phyloP scores from a whole-genome alignment of 2,797 vertebrate species.

The Spinus olivaceus region DNA sequence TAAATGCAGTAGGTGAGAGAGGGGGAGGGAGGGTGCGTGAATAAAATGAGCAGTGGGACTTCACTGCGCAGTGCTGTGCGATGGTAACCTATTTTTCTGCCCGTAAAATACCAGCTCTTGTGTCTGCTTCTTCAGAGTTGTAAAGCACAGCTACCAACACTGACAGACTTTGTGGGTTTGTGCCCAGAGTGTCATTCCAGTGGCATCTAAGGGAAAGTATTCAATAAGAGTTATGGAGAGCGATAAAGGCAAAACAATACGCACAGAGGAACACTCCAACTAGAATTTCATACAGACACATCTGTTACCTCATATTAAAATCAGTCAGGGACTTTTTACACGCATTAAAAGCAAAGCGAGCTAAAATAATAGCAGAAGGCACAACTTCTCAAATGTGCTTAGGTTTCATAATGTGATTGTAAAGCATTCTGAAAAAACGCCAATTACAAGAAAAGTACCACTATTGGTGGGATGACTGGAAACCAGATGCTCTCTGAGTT shows the following conservation, averaged over 20 bases:
- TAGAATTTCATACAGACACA: background rate
- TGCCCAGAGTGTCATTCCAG: background rate
- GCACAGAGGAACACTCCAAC: background rate
- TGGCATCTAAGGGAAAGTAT: background rate
- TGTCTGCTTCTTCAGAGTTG: background rate
- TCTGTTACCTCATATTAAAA: background rate
- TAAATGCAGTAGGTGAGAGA: background rate
- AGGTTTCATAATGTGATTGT: background rate
- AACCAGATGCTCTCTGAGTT: background rate
- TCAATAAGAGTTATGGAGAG: background rate
- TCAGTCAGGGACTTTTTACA: background rate
- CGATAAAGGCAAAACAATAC: background rate
- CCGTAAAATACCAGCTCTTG: background rate
- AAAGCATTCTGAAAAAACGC: background rate
- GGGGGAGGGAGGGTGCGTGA: rapidly evolving
- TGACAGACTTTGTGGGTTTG: background rate
- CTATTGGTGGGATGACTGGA: background rate
- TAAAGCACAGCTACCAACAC: background rate
- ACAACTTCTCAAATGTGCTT: background rate
- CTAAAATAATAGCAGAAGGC: constrained; percentile 4
- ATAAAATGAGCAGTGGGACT: background rate
- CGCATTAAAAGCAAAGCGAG: background rate
- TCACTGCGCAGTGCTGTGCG: rapidly evolving
- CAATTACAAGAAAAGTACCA: background rate
- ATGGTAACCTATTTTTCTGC: background rate